Evolutionary conservation across 92 coral and sea anemone genomes (phyloP).

Genomic region (Phenganax stokvisi): DNA sequence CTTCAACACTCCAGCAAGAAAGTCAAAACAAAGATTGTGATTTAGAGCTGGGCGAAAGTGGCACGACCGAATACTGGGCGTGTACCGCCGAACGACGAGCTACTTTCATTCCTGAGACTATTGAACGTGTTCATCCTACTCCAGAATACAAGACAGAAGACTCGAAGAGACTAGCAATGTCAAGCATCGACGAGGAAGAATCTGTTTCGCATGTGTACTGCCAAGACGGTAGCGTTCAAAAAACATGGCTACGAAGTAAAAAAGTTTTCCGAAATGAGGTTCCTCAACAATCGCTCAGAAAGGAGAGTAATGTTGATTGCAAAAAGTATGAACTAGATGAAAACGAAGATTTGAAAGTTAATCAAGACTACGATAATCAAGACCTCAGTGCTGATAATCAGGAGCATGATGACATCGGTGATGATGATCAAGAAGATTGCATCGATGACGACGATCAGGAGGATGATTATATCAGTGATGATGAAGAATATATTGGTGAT

Average conservation of each 20-base stretch:
- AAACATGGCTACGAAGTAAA: conserved; percentile 23
- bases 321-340: not conserved
- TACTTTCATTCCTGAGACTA: conserved; percentile 1
- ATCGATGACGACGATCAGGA: not conserved
- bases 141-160: conserved; percentile 9
- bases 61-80: conserved; percentile 8
- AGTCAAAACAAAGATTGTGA: not conserved
- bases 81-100: not conserved
- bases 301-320: not conserved
- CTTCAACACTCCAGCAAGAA: not conserved
- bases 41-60: conserved; percentile 5
- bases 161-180: not conserved
- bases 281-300: not conserved
- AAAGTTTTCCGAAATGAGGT: not conserved
- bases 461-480: not conserved
- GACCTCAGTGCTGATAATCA: not conserved
- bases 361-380: not conserved
- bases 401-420: not conserved
- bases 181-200: conserved; percentile 9
- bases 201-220: conserved; percentile 33
- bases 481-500: not conserved
- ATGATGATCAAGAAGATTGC: conserved; percentile 2
- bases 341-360: not conserved
- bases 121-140: conserved; percentile 19
- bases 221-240: conserved; percentile 27